Percentiles rank a stretch among this genome's conserved stretches.
These are phyloP conservation scores for Entelurus aequoreus DNA, from an alignment of 2,113 vertebrate species.

Conservation along the genomic window DNA sequence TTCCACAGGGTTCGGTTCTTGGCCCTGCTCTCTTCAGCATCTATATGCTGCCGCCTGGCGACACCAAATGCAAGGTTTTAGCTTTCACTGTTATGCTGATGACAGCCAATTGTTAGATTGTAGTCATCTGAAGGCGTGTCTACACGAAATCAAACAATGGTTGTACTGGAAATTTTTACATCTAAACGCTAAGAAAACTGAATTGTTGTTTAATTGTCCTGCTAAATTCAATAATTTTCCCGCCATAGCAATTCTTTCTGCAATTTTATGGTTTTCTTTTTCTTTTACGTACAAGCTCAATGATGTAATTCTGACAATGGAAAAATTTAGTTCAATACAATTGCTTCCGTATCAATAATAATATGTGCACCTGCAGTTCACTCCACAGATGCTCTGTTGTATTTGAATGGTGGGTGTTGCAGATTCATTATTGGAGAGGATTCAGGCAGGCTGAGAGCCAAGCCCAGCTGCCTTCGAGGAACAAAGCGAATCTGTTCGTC, in stretches of 20 bases:
- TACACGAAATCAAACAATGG: too few species aligned
- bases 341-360: neutral
- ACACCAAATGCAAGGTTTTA: too few species aligned
- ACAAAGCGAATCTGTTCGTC: constrained; percentile 55
- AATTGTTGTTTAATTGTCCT: too few species aligned
- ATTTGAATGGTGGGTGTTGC: constrained; percentile 24
- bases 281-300: neutral
- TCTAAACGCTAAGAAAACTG: too few species aligned
- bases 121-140: too few species aligned
- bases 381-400: constrained; percentile 11
- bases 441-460: constrained; percentile 31
- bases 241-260: neutral
- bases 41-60: too few species aligned
- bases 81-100: too few species aligned
- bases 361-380: constrained; percentile 9
- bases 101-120: too few species aligned
- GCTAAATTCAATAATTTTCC: neutral
- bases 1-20: too few species aligned
- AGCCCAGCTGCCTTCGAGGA: constrained; percentile 54
- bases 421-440: constrained; percentile 37
- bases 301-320: constrained; percentile 12
- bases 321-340: neutral
- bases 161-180: too few species aligned
- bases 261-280: neutral
- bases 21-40: too few species aligned